Evolutionary conservation across 2,113 vertebrate genomes (phyloP).

Genomic region (Arenaria interpres): DNA sequence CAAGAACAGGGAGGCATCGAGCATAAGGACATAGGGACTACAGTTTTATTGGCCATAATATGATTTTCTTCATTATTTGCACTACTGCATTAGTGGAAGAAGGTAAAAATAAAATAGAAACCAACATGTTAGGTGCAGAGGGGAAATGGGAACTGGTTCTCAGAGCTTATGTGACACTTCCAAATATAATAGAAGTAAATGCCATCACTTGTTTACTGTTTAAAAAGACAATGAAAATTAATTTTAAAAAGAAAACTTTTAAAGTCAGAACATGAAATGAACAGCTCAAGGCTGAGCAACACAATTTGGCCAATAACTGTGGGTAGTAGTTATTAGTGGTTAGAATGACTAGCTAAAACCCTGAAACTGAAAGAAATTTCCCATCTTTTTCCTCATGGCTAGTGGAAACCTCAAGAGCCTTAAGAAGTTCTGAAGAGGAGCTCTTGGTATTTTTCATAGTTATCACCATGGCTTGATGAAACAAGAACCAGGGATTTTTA

Average conservation of each 20-base stretch:
- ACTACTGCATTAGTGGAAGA: neutral
- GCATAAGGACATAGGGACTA: neutral
- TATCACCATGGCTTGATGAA: neutral
- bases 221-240: neutral
- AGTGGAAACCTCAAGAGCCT: neutral
- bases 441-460: neutral
- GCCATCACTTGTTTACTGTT: neutral
- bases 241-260: neutral
- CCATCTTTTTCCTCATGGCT: neutral
- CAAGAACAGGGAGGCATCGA: neutral
- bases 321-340: neutral
- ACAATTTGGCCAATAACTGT: neutral
- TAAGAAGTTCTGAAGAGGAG: neutral
- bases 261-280: neutral
- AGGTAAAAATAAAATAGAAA: neutral
- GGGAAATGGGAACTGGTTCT: neutral
- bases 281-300: neutral
- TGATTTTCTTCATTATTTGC: neutral
- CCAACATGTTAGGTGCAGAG: neutral
- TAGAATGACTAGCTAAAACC: neutral
- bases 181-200: neutral
- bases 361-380: neutral
- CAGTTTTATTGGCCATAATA: neutral
- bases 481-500: neutral
- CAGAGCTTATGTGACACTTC: neutral